Conservation (phyloP, 2,113 vertebrate species). For the Mus spicilegus region DNA sequence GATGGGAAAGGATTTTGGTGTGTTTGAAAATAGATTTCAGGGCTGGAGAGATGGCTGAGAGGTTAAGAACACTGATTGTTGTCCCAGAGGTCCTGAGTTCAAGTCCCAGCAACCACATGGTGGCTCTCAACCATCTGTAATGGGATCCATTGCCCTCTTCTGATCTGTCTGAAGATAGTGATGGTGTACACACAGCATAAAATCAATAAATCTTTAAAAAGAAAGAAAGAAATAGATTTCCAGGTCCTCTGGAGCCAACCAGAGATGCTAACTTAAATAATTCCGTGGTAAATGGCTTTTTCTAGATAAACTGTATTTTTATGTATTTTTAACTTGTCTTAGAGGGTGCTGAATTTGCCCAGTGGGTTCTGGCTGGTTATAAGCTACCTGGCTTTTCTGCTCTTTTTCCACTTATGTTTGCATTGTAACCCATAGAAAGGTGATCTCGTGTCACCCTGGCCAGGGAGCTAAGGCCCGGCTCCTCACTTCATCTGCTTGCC, state of each 20-base stretch:
- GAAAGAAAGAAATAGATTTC: neutral
- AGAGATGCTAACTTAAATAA: constrained; percentile 44
- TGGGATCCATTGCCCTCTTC: no score
- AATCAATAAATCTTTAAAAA: no score
- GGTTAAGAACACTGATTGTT: no score
- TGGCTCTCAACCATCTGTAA: no score
- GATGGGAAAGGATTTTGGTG: neutral
- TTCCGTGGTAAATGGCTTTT: constrained; percentile 27
- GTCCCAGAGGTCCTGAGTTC: no score
- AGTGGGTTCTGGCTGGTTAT: constrained; percentile 43
- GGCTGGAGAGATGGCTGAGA: no score
- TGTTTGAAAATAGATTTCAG: neutral
- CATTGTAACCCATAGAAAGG: constrained; percentile 52
- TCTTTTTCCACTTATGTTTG: constrained; percentile 54
- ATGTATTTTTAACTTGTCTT: constrained; percentile 45
- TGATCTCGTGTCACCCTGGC: neutral
- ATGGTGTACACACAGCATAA: no score
- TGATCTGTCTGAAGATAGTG: no score
- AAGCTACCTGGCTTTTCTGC: constrained; percentile 19
- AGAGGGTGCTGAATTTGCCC: neutral
- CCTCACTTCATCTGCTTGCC: constrained; percentile 36
- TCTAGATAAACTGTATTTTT: constrained; percentile 17
- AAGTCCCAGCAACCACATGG: no score
- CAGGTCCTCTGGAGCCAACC: neutral
- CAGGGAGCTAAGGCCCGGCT: neutral